Evolutionary conservation across 1,140 invertebrate genomes (phyloP).

Genomic region (Brachionus calyciflorus): DNA sequence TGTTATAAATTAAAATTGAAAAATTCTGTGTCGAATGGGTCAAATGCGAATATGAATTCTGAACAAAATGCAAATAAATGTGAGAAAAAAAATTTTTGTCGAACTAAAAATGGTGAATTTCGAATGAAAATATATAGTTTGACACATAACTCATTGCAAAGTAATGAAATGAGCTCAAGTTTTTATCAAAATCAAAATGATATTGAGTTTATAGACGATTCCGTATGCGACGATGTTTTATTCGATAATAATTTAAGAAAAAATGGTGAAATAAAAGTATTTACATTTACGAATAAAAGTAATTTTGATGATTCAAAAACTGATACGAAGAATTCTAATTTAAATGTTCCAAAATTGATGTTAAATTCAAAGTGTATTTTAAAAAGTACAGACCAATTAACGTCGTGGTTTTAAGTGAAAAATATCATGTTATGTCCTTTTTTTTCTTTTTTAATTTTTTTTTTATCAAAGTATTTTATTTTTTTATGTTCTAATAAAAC

Average conservation of each 20-base stretch:
- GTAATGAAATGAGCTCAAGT: not conserved
- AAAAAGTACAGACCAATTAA: not conserved
- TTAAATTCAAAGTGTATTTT: constrained; percentile 26
- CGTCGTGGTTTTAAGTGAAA: not conserved
- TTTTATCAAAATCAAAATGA: not conserved
- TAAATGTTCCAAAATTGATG: constrained; percentile 34
- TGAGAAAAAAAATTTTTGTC: not conserved
- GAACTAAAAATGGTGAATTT: not conserved
- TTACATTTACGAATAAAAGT: not conserved
- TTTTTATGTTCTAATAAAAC: too few relatives aligned
- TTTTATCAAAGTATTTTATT: not conserved
- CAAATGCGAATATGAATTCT: not conserved
- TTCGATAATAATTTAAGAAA: too few relatives aligned
- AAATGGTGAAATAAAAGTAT: not conserved
- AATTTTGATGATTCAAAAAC: not conserved
- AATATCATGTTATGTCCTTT: not conserved
- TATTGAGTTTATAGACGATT: not conserved
- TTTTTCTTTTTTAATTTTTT: not conserved
- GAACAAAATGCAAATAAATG: not conserved
- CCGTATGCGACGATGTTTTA: not conserved
- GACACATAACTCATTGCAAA: not conserved
- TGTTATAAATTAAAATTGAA: not conserved
- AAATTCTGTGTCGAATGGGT: not conserved
- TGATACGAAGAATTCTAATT: not conserved
- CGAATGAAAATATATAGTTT: constrained; percentile 9